Conservation (phyloP, 1,140 invertebrate genomes). For the Teleopsis dalmanni region DNA sequence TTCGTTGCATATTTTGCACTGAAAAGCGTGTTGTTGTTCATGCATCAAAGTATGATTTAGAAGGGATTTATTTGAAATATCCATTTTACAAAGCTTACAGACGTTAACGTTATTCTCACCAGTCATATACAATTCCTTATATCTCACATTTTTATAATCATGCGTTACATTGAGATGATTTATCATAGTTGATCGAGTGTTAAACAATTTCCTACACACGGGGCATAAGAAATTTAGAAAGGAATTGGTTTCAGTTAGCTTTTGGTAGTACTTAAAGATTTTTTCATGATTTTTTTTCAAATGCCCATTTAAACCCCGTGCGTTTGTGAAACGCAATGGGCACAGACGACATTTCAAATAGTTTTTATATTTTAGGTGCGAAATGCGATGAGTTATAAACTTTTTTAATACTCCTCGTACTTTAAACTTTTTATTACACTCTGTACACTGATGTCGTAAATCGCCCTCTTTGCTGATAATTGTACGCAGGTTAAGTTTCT, state of each 20-base stretch:
- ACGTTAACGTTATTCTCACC: no score
- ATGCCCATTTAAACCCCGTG: not conserved
- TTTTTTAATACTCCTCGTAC: not conserved
- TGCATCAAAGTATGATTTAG: no score
- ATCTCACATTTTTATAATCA: no score
- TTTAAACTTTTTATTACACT: constrained; percentile 1
- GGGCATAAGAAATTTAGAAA: not conserved
- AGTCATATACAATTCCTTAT: no score
- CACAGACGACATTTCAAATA: constrained; percentile 5
- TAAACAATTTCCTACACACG: not conserved
- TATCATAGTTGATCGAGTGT: no score
- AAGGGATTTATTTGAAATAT: no score
- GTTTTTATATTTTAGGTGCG: not conserved
- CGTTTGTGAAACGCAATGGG: not conserved
- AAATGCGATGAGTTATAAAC: not conserved
- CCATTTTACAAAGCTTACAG: no score
- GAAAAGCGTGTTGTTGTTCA: not conserved
- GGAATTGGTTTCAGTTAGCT: not conserved
- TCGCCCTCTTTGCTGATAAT: constrained; percentile 3
- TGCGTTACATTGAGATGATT: no score
- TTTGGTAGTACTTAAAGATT: not conserved
- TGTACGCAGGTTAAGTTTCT: constrained; percentile 1
- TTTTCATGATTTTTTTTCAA: not conserved
- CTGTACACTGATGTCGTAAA: not conserved
- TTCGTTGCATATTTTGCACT: constrained; percentile 1